Base-by-base conservation (phyloP, 2,888 invertebrate genomes). In the Aphidoletes aphidimyza region DNA sequence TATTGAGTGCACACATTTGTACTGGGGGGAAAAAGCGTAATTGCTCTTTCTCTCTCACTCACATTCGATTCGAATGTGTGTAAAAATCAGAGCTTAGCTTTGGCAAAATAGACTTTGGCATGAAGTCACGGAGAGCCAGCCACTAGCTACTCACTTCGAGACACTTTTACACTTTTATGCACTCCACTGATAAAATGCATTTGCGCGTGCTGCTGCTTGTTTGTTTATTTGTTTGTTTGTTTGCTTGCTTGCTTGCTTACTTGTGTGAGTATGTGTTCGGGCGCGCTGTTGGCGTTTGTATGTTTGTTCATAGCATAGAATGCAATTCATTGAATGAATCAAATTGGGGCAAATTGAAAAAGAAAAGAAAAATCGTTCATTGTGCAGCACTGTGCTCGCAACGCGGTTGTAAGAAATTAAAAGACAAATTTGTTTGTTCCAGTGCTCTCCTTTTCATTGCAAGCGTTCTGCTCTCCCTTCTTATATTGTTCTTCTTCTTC, bases 341-440 rank as follows among this genome's bases (percentile, higher is more conserved):
- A 69, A 69, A 69, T 69, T 69, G 69, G 69, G 69, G 69, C 69
- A 69, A 69, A 69, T 69, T 69, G 69, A 69, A 69, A 69, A 30
- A 69, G 69, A 69, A 69, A 69, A 69, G 69, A 30, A 69, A 69
- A 69, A 69, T 69, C 30, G 34, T 30, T 69, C 34, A 30, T 69
- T 69, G 22, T 54, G 22, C 54, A 54, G n/a, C n/a, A n/a, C n/a
- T n/a, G n/a, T n/a, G n/a, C 22, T 54, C 54, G 54, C 22, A n/a
- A n/a, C n/a, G n/a, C 22, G 54, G 22, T 54, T 54, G 69, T 30
- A 69, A 69, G 69, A 69, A 69, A 30, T 69, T 26, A 30, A 69
- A 54, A 69, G 69, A 30, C 69, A 69, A 30, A 69, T 69, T 69
- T 69, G 69, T 69, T 69, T 69, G 69, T 69, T 69, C 69, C 69